These are phyloP conservation scores for Acanthopagrus latus DNA, from an alignment of 2,797 vertebrate species.

Conservation along the genomic window DNA sequence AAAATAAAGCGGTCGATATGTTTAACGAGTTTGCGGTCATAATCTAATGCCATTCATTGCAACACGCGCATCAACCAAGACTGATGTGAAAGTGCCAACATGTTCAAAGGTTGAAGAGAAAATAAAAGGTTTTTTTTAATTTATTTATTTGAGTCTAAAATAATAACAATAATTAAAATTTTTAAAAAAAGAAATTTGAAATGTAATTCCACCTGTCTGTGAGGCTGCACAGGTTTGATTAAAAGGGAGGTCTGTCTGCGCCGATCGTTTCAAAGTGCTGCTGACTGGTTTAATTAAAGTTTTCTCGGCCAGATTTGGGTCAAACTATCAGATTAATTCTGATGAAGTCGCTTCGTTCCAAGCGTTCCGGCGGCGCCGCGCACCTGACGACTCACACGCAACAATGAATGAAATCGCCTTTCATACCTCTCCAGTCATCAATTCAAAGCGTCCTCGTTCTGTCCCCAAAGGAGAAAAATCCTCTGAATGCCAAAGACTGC, in stretches of 20 bases:
- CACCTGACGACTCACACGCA: slow-evolving; percentile 56
- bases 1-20: background rate
- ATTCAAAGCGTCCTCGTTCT: slow-evolving; percentile 61
- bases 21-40: background rate
- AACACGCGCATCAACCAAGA: background rate
- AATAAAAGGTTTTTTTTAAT: background rate
- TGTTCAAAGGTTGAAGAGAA: background rate
- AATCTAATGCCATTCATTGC: background rate
- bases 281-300: slow-evolving; percentile 33
- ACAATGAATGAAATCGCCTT: slow-evolving; percentile 61
- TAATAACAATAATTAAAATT: too few relatives aligned
- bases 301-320: slow-evolving; percentile 21
- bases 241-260: background rate
- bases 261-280: slow-evolving; percentile 14
- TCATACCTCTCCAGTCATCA: slow-evolving; percentile 79
- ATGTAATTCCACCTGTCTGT: slow-evolving; percentile 18
- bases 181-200: too few relatives aligned
- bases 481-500: slow-evolving; percentile 53
- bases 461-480: slow-evolving; percentile 66
- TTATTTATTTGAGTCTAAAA: background rate
- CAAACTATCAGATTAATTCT: slow-evolving; percentile 38
- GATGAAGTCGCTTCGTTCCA: slow-evolving; percentile 23
- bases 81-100: background rate
- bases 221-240: slow-evolving; percentile 31
- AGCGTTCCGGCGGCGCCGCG: slow-evolving; percentile 12